Base-by-base conservation (phyloP, 92 coral and sea anemone species). In the Ricordea florida region DNA sequence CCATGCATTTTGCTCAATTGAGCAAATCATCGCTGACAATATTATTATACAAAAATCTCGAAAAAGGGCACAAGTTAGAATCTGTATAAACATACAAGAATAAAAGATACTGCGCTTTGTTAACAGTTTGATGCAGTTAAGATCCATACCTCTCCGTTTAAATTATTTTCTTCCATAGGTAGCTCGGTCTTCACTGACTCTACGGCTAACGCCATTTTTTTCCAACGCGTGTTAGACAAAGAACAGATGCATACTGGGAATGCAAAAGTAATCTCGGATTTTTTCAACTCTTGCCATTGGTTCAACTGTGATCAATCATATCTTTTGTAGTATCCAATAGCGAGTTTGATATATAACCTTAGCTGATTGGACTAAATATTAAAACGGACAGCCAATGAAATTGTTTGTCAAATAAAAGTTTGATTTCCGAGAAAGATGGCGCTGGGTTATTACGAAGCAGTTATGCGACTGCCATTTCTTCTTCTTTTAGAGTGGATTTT, bases 381-480 rank as follows among this genome's bases (percentile, higher is more conserved):
- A 5, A 1, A n/a, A 15, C 1, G 2, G 0, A 11, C 0, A 15
- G 6, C 89, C 89, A 84, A 84, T 84, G 67, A 62, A 43, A 50
- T 21, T 26, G 8, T 14, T 33, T 43, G 50, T 76, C n/a, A 37
- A 9, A 26, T 30, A 28, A 25, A 17, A 17, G 15, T 20, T 18
- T 17, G 36, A 47, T 32, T 33, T 36, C 55, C 36, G 25, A 36
- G 26, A 22, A 85, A 63, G 53, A 94, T 93, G 96, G 87, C 94
- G 46, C 86, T 76, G 40, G 85, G 76, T 64, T 75, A 42, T 9
- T 66, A 81, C 11, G 94, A 91, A 55, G 80, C 91, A 57, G 35
- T 86, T 5, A 79, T 92, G 51, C 92, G 98, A 50, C 66, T 94
- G 42, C 98, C 98, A 27, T 91, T 94, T 67, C 92, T 91, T 33